These are phyloP conservation scores for Xanthorhoe designata DNA, from an alignment of 2,888 invertebrate genomes.

Conservation along the genomic window DNA sequence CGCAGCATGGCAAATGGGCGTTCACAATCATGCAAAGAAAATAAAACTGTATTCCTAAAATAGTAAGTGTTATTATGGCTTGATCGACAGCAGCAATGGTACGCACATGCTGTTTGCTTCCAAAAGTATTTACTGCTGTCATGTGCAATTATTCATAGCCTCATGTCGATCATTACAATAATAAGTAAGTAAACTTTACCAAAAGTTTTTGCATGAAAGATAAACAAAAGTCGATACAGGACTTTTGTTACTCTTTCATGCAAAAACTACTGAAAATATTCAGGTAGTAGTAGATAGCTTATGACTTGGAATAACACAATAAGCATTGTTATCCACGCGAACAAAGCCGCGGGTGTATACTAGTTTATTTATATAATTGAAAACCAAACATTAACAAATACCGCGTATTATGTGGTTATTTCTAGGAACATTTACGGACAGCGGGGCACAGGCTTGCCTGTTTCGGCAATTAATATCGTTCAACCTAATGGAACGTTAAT, in stretches of 20 bases:
- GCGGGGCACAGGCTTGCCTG: neutral
- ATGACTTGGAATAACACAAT: too few relatives aligned
- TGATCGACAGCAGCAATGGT: neutral
- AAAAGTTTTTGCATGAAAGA: too few relatives aligned
- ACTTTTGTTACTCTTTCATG: too few relatives aligned
- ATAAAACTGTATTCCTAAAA: neutral
- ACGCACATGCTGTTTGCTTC: conserved; percentile 3
- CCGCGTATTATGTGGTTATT: conserved; percentile 5
- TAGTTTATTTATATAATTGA: conserved; percentile 1
- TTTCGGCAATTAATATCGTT: conserved; percentile 26
- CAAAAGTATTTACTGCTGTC: conserved; percentile 4
- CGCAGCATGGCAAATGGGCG: neutral
- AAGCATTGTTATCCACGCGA: too few relatives aligned
- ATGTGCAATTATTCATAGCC: conserved; percentile 4
- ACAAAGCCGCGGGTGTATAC: too few relatives aligned
- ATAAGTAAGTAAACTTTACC: too few relatives aligned
- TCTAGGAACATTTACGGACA: conserved; percentile 6
- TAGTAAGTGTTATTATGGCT: neutral
- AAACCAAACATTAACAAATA: conserved; percentile 7
- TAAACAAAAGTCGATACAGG: too few relatives aligned
- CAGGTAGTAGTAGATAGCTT: too few relatives aligned
- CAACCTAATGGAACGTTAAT: conserved; percentile 23
- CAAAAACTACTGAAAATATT: too few relatives aligned
- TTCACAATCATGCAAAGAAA: neutral
- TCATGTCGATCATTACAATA: neutral